Percentiles rank a stretch among this genome's conserved stretches.
phyloP scores from a whole-genome alignment of 1,140 invertebrate species.

The Parapsyche elsis region DNA sequence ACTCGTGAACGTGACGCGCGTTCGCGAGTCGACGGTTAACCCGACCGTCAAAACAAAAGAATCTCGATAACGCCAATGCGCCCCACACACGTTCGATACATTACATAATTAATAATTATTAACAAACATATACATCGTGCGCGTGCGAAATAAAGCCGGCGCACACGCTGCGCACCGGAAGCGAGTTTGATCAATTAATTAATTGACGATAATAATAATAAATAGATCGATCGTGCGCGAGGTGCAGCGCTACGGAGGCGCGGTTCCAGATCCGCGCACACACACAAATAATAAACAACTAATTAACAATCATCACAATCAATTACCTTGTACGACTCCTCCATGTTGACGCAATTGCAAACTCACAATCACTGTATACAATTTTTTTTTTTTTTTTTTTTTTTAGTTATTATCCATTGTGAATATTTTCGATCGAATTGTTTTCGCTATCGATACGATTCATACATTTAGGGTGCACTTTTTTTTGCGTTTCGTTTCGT shows the following conservation, averaged over 20 bases:
- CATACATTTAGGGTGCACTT: not conserved
- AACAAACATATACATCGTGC: not conserved
- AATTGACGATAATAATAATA: not conserved
- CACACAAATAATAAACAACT: not conserved
- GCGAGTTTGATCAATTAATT: no score
- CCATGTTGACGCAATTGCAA: not conserved
- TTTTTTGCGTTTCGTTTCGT: conserved; percentile 18
- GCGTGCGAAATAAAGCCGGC: not conserved
- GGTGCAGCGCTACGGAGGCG: no score
- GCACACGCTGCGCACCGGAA: no score
- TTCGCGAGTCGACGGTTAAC: not conserved
- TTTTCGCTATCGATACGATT: no score
- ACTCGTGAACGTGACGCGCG: not conserved
- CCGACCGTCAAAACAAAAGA: conserved; percentile 1
- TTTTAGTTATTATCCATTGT: not conserved
- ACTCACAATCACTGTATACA: not conserved
- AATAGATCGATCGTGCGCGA: not conserved
- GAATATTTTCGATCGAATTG: no score
- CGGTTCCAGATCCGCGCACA: not conserved
- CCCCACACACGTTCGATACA: not conserved
- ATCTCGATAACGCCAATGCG: not conserved
- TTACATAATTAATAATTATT: not conserved
- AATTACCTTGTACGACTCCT: conserved; percentile 37
- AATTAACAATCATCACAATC: not conserved
- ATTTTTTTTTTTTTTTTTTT: not conserved